Conservation (phyloP, 2,113 vertebrate species). For the Tachycineta bicolor region DNA sequence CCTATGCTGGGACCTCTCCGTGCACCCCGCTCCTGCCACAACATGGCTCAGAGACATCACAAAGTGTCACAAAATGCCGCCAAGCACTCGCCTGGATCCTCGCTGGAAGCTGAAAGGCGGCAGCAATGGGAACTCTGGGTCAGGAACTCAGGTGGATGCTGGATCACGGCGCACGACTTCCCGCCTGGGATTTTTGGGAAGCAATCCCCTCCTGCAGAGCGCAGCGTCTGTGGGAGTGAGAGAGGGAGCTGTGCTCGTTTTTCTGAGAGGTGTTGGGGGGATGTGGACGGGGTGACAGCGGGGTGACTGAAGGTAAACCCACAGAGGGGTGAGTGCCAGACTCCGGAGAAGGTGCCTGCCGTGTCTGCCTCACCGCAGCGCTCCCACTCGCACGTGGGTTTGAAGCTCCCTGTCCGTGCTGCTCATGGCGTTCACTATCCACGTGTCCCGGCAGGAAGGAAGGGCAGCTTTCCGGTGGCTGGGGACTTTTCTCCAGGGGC, state of each 20-base stretch:
- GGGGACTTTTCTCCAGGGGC: neutral
- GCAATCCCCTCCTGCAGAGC: neutral
- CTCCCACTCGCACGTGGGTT: fast-evolving
- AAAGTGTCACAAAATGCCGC: neutral
- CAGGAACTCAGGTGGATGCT: neutral
- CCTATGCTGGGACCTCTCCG: fast-evolving
- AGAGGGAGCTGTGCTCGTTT: neutral
- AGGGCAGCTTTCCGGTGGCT: fast-evolving
- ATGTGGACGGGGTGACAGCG: neutral
- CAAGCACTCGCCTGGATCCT: fast-evolving
- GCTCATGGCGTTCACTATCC: fast-evolving
- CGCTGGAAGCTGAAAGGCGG: neutral
- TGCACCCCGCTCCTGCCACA: neutral
- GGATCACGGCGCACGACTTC: neutral
- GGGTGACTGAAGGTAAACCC: neutral
- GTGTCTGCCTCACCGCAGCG: fast-evolving
- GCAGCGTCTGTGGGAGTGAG: fast-evolving
- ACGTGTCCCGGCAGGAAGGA: neutral
- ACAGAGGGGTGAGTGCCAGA: neutral
- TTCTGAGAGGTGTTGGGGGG: too few species aligned
- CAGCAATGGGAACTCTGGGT: neutral
- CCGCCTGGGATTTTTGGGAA: neutral
- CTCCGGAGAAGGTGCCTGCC: fast-evolving
- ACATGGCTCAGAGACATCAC: neutral
- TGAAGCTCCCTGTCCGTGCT: neutral